Evolutionary conservation across 2,888 invertebrate genomes (phyloP).

Genomic region (Thelaira solivaga): DNA sequence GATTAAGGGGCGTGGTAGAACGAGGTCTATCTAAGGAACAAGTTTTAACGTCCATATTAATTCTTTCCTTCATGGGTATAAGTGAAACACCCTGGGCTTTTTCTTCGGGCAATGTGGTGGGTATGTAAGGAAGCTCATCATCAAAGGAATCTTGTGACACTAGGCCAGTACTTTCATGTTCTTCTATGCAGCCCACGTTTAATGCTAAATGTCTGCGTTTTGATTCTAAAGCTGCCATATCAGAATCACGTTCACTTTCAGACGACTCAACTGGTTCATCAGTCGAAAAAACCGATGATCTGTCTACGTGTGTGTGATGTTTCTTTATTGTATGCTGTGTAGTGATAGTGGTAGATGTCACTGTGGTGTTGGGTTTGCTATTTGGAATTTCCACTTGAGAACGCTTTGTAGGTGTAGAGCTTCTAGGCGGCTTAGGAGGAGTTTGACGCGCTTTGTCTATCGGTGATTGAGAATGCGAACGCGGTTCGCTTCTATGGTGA

Average conservation of each 20-base stretch:
- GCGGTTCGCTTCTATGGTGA: slow-evolving; percentile 54
- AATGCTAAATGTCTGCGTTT: slow-evolving; percentile 78
- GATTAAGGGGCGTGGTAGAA: slow-evolving; percentile 85
- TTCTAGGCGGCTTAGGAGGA: slow-evolving; percentile 66
- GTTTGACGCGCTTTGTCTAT: slow-evolving; percentile 64
- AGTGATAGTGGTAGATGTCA: slow-evolving; percentile 31
- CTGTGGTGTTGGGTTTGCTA: slow-evolving; percentile 30
- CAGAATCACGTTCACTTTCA: slow-evolving; percentile 86
- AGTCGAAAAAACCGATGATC: slow-evolving; percentile 74
- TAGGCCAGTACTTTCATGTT: slow-evolving; percentile 85
- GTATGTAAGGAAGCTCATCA: slow-evolving; percentile 91
- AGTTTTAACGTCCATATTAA: slow-evolving; percentile 81
- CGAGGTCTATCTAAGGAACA: slow-evolving; percentile 86
- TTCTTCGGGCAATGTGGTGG: slow-evolving; percentile 92
- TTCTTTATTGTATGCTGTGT: slow-evolving; percentile 34
- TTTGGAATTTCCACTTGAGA: slow-evolving; percentile 36
- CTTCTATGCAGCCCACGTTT: slow-evolving; percentile 79
- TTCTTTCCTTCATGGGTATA: slow-evolving; percentile 86
- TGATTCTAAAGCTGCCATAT: slow-evolving; percentile 73
- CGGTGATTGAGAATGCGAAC: slow-evolving; percentile 66
- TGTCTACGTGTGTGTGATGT: slow-evolving; percentile 61
- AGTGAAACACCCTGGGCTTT: slow-evolving; percentile 88
- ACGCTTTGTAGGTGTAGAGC: slow-evolving; percentile 65
- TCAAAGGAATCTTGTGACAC: slow-evolving; percentile 91
- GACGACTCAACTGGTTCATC: slow-evolving; percentile 81